Evolutionary conservation across 2,113 vertebrate species (phyloP), one percentile per base, ranked within the genome.

Genomic region (Pelmatolapia mariae): DNA sequence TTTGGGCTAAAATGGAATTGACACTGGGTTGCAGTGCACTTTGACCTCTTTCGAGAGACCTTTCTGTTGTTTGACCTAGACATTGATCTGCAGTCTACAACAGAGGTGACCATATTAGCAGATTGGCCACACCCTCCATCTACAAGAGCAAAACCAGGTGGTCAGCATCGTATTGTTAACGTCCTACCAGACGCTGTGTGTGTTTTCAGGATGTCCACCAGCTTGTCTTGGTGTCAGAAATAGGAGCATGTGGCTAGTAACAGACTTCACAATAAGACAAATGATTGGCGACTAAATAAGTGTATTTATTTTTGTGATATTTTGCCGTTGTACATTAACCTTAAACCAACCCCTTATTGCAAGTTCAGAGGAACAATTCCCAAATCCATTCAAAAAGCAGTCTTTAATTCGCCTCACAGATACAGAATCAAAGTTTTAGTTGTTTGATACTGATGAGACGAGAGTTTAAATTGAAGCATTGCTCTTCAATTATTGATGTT

Each of bases 11-110:
- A 90, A 93, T 88, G 92, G 86, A 92, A 94, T 93, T 95, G 95
- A 95, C 94, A 95, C 89, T 94, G 93, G 96, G 94, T 79, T 95
- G 92, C 94, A 81, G 92, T 90, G 93, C 96, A 93, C 96, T 92
- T 90, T 97, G 97, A 96, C 96, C 95, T 97, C 91, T 96, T 89
- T 90, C 90, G 94, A 91, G 94, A 94, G 96, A 96, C 95, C 96
- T 97, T 97, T 97, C 96, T 97, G 95, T 79, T 89, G 90, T 94
- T 94, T 97, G 96, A 97, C 97, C 95, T 95, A 94, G 93, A 92
- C 96, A 97, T 97, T 97, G 96, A 97, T 97, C 96, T 93, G 91
- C 93, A 91, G 93, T 94, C 96, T 95, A 96, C 93, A 92, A 94
- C 94, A 92, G 95, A 95, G 93, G 94, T 95, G 95, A 93, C 94